phyloP scores from a whole-genome alignment of 1,140 invertebrate species.

The Apis laboriosa region DNA sequence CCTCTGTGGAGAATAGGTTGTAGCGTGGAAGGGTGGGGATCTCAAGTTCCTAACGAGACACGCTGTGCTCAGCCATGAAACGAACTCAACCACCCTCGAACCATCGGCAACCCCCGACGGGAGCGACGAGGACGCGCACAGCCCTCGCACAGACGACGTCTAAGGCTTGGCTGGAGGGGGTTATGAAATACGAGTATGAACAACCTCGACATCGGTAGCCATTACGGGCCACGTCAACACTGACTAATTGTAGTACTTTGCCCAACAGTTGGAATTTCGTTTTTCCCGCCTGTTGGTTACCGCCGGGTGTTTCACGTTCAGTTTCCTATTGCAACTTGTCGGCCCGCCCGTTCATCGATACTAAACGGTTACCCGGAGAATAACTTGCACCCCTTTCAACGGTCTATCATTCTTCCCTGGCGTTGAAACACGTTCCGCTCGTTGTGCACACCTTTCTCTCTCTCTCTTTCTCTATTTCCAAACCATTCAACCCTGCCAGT shows the following conservation, averaged over 20 bases:
- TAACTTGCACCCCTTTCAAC: slow-evolving; percentile 36
- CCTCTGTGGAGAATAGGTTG: slow-evolving; percentile 52
- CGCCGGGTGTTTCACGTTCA: background rate
- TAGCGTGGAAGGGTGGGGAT: slow-evolving; percentile 52
- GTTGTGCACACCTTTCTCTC: background rate
- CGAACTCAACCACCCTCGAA: slow-evolving; percentile 72
- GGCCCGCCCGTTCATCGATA: slow-evolving; percentile 5
- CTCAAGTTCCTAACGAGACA: slow-evolving; percentile 77
- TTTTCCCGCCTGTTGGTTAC: slow-evolving; percentile 26
- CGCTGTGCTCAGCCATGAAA: slow-evolving; percentile 72
- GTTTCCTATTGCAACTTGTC: background rate
- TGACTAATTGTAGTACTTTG: slow-evolving; percentile 68
- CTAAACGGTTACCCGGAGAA: slow-evolving; percentile 31
- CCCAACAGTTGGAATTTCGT: slow-evolving; percentile 60
- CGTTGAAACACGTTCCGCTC: slow-evolving; percentile 17
- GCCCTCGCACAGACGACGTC: slow-evolving; percentile 41
- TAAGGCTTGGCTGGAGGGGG: slow-evolving; percentile 48
- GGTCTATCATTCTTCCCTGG: slow-evolving; percentile 38
- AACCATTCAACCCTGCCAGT: background rate
- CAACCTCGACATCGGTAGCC: slow-evolving; percentile 66
- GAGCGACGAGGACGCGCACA: slow-evolving; percentile 34
- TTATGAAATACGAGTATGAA: slow-evolving; percentile 74
- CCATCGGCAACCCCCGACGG: slow-evolving; percentile 30
- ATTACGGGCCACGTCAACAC: slow-evolving; percentile 63
- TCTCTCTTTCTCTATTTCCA: background rate